Conservation (phyloP, 2,888 invertebrate genomes). For the Abrostola tripartita region DNA sequence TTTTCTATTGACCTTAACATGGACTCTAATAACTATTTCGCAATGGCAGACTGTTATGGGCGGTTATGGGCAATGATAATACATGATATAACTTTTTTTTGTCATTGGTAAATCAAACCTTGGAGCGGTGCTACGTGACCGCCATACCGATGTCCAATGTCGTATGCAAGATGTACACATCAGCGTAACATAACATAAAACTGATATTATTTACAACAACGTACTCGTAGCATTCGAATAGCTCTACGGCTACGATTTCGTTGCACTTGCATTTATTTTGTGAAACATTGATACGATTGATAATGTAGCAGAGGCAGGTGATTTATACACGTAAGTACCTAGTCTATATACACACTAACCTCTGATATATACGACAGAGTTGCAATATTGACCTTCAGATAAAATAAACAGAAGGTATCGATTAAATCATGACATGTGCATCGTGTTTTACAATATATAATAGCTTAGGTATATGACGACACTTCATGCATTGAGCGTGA, state of each 20-base stretch:
- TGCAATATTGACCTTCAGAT: background rate
- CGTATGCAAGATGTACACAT: constrained; percentile 8
- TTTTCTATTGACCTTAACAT: constrained; percentile 3
- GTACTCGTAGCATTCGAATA: constrained; percentile 4
- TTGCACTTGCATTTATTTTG: constrained; percentile 20
- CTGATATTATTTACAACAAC: constrained; percentile 30
- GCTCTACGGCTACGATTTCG: constrained; percentile 23
- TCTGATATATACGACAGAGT: background rate
- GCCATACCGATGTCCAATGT: constrained; percentile 4
- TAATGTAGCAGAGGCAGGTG: background rate
- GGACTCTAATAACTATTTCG: background rate
- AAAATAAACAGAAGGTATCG: constrained; percentile 3
- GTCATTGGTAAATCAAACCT: constrained; percentile 14
- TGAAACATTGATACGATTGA: constrained; percentile 16
- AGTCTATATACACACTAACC: background rate
- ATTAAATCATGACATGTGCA: background rate
- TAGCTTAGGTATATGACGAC: background rate
- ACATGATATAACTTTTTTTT: constrained; percentile 7
- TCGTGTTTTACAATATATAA: background rate
- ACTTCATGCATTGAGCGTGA: background rate
- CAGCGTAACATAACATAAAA: constrained; percentile 17
- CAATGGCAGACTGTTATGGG: background rate
- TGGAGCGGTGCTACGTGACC: constrained; percentile 6
- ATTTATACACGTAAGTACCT: background rate
- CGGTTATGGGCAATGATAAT: constrained; percentile 5